Conservation (phyloP, 2,797 vertebrate species). For the Enteromius afrohamiltoni region DNA sequence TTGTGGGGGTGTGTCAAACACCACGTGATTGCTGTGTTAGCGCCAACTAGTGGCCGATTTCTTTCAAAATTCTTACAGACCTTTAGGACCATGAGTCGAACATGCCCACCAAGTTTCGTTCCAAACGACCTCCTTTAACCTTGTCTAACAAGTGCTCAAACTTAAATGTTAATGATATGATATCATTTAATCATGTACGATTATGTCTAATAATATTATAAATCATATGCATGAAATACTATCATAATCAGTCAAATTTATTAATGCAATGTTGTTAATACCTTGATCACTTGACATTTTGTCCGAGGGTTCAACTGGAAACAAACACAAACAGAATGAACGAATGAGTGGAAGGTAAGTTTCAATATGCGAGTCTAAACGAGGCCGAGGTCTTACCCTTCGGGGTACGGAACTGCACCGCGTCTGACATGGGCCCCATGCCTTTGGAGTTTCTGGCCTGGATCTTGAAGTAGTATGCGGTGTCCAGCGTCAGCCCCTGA, state of each 20-base stretch:
- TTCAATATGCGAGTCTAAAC: constrained; percentile 59
- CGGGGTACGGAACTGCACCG: constrained; percentile 94
- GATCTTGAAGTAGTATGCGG: constrained; percentile 97
- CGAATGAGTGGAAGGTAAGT: fast-evolving
- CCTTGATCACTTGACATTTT: constrained; percentile 99
- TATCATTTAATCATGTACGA: not conserved
- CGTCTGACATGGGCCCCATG: constrained; percentile 97
- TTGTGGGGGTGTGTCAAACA: too few species aligned
- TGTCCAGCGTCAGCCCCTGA: constrained; percentile 95
- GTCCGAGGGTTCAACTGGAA: constrained; percentile 97
- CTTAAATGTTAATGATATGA: too few species aligned
- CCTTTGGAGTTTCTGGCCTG: constrained; percentile 98
- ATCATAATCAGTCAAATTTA: not conserved
- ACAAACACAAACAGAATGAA: not conserved
- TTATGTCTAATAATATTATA: too few species aligned
- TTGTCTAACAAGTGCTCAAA: too few species aligned
- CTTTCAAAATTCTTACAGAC: too few species aligned
- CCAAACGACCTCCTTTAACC: too few species aligned
- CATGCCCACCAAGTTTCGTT: too few species aligned
- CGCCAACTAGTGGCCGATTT: too few species aligned
- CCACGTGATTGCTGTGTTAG: too few species aligned
- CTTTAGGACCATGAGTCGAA: too few species aligned
- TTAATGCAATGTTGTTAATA: constrained; percentile 56
- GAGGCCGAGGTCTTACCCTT: constrained; percentile 80
- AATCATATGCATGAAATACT: not conserved